These are phyloP conservation scores for Micoletzkya japonica DNA, from an alignment of 2,888 invertebrate genomes.

Conservation along the genomic window DNA sequence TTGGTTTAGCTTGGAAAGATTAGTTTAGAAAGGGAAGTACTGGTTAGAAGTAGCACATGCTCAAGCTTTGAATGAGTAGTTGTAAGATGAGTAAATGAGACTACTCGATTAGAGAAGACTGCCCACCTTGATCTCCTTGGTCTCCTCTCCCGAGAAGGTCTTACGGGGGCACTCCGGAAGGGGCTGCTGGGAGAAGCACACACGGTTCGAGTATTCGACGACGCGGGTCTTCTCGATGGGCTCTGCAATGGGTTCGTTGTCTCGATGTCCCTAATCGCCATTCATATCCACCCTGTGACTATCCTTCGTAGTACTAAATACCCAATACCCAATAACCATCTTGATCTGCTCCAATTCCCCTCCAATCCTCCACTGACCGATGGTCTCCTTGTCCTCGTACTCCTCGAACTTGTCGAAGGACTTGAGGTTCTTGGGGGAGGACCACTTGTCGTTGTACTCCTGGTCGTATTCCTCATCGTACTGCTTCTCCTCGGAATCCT, in stretches of 20 bases:
- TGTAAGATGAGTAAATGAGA: background rate
- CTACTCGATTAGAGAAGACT: background rate
- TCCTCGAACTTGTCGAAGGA: background rate
- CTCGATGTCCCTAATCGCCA: too few relatives aligned
- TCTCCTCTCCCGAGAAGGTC: constrained; percentile 9
- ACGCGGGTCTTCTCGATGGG: constrained; percentile 46
- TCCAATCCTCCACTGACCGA: constrained; percentile 13
- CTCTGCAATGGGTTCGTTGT: too few relatives aligned
- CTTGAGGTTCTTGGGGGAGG: too few relatives aligned
- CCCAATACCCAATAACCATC: constrained; percentile 8
- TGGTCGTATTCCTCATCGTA: constrained; percentile 9
- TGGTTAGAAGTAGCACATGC: too few relatives aligned
- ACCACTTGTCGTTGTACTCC: constrained; percentile 8
- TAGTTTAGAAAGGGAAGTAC: too few relatives aligned
- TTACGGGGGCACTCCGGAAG: constrained; percentile 45
- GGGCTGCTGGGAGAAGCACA: constrained; percentile 57
- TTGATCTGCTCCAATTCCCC: background rate
- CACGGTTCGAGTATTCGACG: constrained; percentile 48
- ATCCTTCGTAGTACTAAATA: too few relatives aligned
- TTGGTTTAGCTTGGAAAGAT: too few relatives aligned
- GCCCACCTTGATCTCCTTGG: constrained; percentile 17
- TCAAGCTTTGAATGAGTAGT: too few relatives aligned
- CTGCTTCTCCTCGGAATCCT: background rate
- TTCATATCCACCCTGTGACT: too few relatives aligned
- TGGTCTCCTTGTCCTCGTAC: constrained; percentile 11